Percentiles rank a stretch among this genome's conserved stretches.
These are phyloP conservation scores for Poicephalus meyeri DNA, from an alignment of 2,113 vertebrate species.

Conservation along the genomic window DNA sequence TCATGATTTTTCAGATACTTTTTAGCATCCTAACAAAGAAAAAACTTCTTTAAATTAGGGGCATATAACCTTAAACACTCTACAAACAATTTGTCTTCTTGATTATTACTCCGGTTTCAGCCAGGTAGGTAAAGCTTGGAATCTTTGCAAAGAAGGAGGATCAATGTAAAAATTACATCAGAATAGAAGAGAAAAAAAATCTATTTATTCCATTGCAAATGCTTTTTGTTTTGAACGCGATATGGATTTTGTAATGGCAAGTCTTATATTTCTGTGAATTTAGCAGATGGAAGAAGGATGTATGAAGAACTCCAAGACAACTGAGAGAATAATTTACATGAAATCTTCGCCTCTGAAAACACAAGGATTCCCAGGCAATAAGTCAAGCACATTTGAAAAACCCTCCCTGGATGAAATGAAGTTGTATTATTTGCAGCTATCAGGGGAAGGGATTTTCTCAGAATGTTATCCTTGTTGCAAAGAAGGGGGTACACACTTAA, in stretches of 20 bases:
- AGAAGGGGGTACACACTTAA: not conserved
- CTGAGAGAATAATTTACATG: constrained; percentile 48
- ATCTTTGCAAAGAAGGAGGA: not conserved
- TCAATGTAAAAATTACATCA: not conserved
- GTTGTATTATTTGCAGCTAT: not conserved
- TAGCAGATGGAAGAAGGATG: constrained; percentile 13
- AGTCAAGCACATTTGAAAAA: not conserved
- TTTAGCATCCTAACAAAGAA: constrained; percentile 18
- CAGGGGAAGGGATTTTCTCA: not conserved
- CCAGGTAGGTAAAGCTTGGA: not conserved
- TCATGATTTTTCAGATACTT: constrained; percentile 30
- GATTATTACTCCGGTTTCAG: not conserved
- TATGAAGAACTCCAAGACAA: constrained; percentile 8
- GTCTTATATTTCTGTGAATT: constrained; percentile 43
- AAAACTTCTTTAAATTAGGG: not conserved
- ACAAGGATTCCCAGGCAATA: not conserved
- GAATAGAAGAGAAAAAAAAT: not conserved
- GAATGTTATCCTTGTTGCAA: not conserved
- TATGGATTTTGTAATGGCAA: constrained; percentile 8
- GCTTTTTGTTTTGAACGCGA: not conserved
- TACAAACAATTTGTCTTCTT: constrained; percentile 7
- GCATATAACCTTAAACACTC: not conserved
- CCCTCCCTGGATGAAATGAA: not conserved
- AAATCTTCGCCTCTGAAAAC: not conserved
- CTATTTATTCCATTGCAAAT: not conserved